Conservation (phyloP, 1,140 invertebrate species). For the Patella vulgata region DNA sequence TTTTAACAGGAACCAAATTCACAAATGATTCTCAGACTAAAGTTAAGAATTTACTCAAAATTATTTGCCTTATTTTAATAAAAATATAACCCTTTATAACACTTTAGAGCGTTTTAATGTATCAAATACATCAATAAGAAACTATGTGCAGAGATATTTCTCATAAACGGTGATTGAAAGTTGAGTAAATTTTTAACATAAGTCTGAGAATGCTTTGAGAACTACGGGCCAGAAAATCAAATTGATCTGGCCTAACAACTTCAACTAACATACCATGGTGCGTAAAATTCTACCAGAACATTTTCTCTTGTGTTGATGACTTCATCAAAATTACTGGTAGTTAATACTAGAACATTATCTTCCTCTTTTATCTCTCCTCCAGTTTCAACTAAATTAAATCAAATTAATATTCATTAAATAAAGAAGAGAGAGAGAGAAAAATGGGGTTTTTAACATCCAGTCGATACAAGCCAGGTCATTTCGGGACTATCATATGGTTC, state of each 20-base stretch:
- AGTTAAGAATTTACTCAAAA: too few relatives aligned
- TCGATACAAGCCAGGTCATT: too few relatives aligned
- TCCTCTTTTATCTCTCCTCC: slow-evolving; percentile 55
- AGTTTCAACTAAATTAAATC: too few relatives aligned
- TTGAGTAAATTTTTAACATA: neutral
- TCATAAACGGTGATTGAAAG: neutral
- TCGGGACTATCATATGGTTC: too few relatives aligned
- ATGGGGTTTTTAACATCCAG: too few relatives aligned
- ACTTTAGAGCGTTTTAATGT: neutral
- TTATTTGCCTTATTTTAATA: too few relatives aligned
- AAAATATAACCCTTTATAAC: neutral
- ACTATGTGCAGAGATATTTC: too few relatives aligned
- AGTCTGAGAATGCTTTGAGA: neutral
- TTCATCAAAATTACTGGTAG: slow-evolving; percentile 67
- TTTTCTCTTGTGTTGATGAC: slow-evolving; percentile 61
- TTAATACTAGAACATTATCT: slow-evolving; percentile 68
- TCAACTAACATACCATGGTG: slow-evolving; percentile 66
- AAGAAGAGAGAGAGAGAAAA: too few relatives aligned
- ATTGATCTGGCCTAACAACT: neutral
- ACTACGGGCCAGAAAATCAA: neutral
- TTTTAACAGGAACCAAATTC: neutral
- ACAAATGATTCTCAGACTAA: too few relatives aligned
- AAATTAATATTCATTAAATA: too few relatives aligned
- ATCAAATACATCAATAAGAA: too few relatives aligned
- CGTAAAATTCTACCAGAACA: slow-evolving; percentile 71